Evolutionary conservation across 2,888 invertebrate species (phyloP), one percentile per base, ranked within the genome.

Genomic region (Chrysodeixis includens): DNA sequence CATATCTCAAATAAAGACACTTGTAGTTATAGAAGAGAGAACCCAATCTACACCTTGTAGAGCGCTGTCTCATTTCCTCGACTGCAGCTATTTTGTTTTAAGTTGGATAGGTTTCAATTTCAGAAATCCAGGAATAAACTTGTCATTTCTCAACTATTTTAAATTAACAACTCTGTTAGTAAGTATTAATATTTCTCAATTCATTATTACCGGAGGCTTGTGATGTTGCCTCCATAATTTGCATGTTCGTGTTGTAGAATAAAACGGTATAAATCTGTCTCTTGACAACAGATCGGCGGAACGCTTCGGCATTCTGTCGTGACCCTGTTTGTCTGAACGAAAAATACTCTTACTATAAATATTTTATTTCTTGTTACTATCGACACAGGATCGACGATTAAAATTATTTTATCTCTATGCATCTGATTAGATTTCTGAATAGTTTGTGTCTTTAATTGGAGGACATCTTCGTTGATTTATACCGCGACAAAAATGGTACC

Each of bases 191-290:
- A 73, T 67, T 77, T 57, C 46, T 57, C 35, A 35, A 73, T 53
- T 65, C 57, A 22, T 57, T 65, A 66, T 69, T 60, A 60, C 57
- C 54, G 30, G 16, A 35, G 53, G 56, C 56, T 74, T 57, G 54
- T 67, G 35, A 51, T 54, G 54, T 66, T 22, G 54, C 32, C 22
- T 67, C 20, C 10, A 22, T 67, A 63, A 74, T 78, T 73, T 65
- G 30, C 68, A 74, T 78, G 44, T 63, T 66, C 74, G 62, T 78
- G 74, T 74, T 75, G 69, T 35, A 59, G 67, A 66, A 74, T 77
- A 55, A 68, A 66, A 65, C 57, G 1, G 30, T 59, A 72, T 64
- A 49, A 71, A 62, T 53, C 18, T 18, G 46, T 12, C 10, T 57
- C 1, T 59, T 14, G 12, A 18, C 54, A 9, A 55, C 8, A 18